These are phyloP conservation scores for Dicaeum eximium DNA, from an alignment of 2,113 vertebrate species.

Conservation along the genomic window DNA sequence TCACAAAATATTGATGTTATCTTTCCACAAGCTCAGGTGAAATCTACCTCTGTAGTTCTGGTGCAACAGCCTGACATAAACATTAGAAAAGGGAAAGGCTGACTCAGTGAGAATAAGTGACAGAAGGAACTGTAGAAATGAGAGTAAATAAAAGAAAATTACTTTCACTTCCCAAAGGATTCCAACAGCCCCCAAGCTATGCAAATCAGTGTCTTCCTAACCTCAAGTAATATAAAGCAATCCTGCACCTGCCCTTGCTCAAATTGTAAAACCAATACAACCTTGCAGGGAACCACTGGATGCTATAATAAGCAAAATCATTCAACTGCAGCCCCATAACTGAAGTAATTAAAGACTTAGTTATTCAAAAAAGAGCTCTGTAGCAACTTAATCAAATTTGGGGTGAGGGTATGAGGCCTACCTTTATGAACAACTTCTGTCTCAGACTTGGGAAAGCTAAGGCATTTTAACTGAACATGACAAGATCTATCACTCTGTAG, in stretches of 20 bases:
- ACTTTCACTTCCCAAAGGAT: constrained; percentile 19
- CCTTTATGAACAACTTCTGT: background rate
- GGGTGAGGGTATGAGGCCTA: background rate
- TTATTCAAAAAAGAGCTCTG: background rate
- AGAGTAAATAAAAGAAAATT: constrained; percentile 44
- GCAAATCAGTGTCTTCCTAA: constrained; percentile 2
- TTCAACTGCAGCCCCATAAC: background rate
- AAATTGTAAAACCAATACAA: background rate
- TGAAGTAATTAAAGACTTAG: background rate
- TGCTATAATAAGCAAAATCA: background rate
- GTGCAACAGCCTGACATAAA: background rate
- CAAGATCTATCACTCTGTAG: background rate
- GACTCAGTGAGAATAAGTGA: background rate
- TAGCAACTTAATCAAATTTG: background rate
- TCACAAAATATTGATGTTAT: background rate
- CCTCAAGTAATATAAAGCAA: background rate
- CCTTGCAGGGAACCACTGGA: background rate
- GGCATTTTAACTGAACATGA: background rate
- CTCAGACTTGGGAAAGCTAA: background rate
- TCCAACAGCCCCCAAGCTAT: background rate
- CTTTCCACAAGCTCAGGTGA: background rate
- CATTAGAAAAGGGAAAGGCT: background rate
- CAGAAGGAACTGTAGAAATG: constrained; percentile 1
- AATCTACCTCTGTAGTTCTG: background rate
- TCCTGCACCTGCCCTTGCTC: background rate